These are phyloP conservation scores for Calvadosia cruxmelitensis DNA, from an alignment of 30 jellyfish, hydroid and myxozoan genomes.

Conservation along the genomic window DNA sequence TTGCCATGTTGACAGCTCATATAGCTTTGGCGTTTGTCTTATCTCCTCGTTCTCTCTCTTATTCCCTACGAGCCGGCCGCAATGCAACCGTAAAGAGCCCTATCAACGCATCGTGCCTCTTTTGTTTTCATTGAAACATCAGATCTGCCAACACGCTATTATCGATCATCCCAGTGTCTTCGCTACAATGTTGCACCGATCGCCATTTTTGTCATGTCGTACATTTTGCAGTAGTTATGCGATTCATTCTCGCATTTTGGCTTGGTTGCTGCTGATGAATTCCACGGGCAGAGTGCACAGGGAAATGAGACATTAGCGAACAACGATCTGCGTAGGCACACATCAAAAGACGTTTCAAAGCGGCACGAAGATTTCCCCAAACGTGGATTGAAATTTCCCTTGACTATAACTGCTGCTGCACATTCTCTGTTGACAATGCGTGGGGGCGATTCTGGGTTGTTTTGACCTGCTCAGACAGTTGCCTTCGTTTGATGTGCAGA, in stretches of 20 bases:
- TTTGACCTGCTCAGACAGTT: constrained; percentile 12
- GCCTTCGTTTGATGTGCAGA: constrained; percentile 24
- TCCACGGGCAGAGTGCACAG: not conserved
- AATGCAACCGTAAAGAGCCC: no score
- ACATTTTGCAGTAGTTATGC: no score
- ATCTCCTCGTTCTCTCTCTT: no score
- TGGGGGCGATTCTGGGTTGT: constrained; percentile 1
- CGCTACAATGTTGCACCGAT: not conserved
- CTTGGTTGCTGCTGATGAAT: no score
- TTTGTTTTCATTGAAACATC: no score
- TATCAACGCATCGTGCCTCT: no score
- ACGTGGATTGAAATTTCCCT: not conserved
- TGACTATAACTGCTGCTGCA: not conserved
- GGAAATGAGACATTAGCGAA: not conserved
- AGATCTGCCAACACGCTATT: not conserved
- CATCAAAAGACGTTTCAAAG: not conserved
- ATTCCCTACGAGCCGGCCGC: no score
- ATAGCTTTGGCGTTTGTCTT: no score
- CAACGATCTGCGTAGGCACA: not conserved
- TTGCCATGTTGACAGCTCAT: no score
- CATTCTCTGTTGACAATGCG: not conserved
- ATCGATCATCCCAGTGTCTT: not conserved
- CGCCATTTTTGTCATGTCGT: not conserved
- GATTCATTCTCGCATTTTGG: no score
- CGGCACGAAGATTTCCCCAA: constrained; percentile 1